A percentile compares a stretch with the other conserved stretches of the same genome.
Conservation (phyloP, 2,113 vertebrate species). For the Nyctereutes procyonoides region DNA sequence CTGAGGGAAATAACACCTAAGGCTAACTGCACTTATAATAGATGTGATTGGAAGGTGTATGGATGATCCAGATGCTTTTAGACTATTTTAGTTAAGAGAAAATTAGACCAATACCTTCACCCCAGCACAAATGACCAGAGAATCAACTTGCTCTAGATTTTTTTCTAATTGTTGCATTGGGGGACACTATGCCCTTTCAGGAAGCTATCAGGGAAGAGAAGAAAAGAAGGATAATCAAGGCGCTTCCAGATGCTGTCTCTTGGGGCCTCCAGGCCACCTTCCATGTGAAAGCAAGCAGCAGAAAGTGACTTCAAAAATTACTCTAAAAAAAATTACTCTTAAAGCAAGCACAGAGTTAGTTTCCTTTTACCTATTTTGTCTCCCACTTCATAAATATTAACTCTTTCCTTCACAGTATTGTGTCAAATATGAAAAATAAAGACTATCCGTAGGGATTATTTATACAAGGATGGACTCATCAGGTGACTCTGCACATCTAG, state of each 20-base stretch:
- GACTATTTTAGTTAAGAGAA: not conserved
- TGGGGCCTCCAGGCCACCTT: not conserved
- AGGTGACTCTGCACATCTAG: not conserved
- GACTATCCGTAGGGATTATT: not conserved
- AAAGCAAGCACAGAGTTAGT: not conserved
- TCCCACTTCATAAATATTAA: not conserved
- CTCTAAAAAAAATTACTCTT: not conserved
- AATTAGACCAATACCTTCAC: not conserved
- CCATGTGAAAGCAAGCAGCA: not conserved
- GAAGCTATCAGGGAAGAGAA: not conserved
- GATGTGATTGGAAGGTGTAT: not conserved
- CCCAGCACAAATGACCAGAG: not conserved
- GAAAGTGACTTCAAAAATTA: not conserved
- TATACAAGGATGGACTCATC: not conserved
- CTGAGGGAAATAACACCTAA: not conserved
- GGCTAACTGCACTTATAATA: not conserved
- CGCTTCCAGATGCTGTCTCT: rapidly evolving
- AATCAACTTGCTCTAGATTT: not conserved
- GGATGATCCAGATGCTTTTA: not conserved
- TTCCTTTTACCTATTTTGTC: not conserved
- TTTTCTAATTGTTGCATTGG: not conserved
- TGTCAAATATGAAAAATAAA: constrained; percentile 6
- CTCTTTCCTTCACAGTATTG: not conserved
- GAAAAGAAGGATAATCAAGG: not conserved
- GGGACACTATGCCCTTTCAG: not conserved